Evolutionary conservation across 2,797 vertebrate genomes (phyloP).

Genomic region (Botia kubotai): DNA sequence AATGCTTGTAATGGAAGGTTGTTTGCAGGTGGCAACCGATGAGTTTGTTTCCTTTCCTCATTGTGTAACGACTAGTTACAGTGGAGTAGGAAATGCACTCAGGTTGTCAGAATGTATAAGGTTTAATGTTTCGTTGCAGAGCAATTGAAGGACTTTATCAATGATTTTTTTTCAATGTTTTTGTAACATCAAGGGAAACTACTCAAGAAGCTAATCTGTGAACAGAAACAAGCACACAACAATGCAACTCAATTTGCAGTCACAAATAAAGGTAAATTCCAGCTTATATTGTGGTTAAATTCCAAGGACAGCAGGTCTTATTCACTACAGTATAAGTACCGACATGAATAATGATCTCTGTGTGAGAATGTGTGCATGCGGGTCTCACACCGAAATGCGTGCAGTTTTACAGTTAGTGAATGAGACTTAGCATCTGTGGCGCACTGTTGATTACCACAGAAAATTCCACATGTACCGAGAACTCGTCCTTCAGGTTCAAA

Average conservation of each 20-base stretch:
- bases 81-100: neutral
- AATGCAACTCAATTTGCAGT: neutral
- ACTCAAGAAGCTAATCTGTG: neutral
- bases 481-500: neutral
- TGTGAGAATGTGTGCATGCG: too few species aligned
- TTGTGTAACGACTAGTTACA: conserved; percentile 16
- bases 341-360: neutral
- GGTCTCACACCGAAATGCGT: neutral
- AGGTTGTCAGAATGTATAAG: conserved; percentile 25
- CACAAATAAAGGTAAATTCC: neutral
- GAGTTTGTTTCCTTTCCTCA: conserved; percentile 34
- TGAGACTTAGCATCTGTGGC: neutral
- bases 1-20: conserved; percentile 40
- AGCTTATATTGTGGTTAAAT: neutral
- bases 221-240: neutral
- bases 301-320: neutral
- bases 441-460: neutral
- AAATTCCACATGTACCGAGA: too few species aligned
- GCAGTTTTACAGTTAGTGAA: neutral
- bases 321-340: neutral
- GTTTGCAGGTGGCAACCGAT: conserved; percentile 39
- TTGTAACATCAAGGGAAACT: neutral
- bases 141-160: conserved; percentile 18
- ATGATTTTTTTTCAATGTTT: neutral
- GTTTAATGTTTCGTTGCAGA: conserved; percentile 34